Percentiles rank a stretch among this genome's conserved stretches.
These are phyloP conservation scores for Mormyrus proboscirostris DNA, from an alignment of 2,797 vertebrate genomes.

Conservation along the genomic window DNA sequence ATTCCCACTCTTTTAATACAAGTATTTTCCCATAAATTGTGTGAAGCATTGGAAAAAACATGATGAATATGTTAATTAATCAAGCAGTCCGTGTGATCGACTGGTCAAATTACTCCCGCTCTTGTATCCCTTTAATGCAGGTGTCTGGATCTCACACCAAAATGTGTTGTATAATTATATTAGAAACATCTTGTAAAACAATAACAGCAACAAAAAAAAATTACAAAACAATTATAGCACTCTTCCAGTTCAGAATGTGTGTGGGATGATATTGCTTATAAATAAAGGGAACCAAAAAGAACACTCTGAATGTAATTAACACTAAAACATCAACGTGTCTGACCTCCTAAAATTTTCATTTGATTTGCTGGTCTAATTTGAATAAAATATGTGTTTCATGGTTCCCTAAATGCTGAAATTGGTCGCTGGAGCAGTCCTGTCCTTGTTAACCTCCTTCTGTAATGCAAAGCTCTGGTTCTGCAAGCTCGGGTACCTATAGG, in stretches of 20 bases:
- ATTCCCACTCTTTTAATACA: slow-evolving; percentile 17
- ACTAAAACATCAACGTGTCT: neutral
- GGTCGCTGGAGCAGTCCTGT: neutral
- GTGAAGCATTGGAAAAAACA: neutral
- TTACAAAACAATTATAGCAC: slow-evolving; percentile 49
- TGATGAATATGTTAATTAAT: neutral
- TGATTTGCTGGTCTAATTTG: neutral
- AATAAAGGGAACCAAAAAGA: slow-evolving; percentile 47
- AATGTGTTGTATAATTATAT: slow-evolving; percentile 26
- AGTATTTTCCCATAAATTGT: slow-evolving; percentile 19
- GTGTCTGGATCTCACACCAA: slow-evolving; percentile 51
- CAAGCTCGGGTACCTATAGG: neutral
- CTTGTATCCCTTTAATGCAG: slow-evolving; percentile 36
- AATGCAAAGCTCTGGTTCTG: neutral
- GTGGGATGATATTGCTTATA: slow-evolving; percentile 56
- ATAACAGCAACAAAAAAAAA: slow-evolving; percentile 19
- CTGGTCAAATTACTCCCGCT: slow-evolving; percentile 15
- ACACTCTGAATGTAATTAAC: neutral
- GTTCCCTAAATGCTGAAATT: neutral
- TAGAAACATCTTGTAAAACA: slow-evolving; percentile 42
- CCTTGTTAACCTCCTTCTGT: neutral
- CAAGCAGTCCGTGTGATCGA: neutral
- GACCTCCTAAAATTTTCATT: neutral
- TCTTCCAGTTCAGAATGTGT: slow-evolving; percentile 40
- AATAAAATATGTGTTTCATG: neutral